phyloP scores from a whole-genome alignment of 2,888 invertebrate species.

The Amphipoea lucens region DNA sequence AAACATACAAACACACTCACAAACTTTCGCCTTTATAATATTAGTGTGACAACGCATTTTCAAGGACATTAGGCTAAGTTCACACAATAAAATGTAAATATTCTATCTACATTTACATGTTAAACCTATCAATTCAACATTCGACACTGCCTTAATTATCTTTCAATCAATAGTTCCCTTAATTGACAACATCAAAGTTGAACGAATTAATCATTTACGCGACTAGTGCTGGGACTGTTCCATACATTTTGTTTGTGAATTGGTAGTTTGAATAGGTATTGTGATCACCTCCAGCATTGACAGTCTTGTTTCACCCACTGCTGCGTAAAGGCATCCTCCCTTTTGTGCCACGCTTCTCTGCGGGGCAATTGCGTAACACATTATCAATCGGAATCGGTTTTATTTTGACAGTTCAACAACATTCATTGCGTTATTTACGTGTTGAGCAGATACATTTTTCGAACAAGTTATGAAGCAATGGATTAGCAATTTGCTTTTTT shows the following conservation, averaged over 20 bases:
- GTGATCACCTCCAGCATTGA: not conserved
- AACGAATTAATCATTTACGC: conserved; percentile 45
- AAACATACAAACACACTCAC: too few species aligned
- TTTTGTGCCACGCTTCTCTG: too few species aligned
- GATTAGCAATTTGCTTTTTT: too few species aligned
- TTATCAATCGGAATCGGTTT: too few species aligned
- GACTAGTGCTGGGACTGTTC: conserved; percentile 29
- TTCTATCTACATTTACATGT: conserved; percentile 36
- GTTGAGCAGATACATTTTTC: too few species aligned
- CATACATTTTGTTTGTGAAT: not conserved
- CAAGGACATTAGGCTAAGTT: not conserved
- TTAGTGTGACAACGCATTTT: not conserved
- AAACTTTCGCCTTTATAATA: too few species aligned
- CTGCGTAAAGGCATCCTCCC: not conserved
- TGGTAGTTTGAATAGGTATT: not conserved
- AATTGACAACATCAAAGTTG: conserved; percentile 56
- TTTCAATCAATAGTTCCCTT: conserved; percentile 50
- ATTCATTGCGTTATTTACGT: too few species aligned
- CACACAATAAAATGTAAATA: conserved; percentile 26
- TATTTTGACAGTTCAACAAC: too few species aligned
- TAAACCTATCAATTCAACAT: conserved; percentile 28
- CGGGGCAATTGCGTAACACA: too few species aligned
- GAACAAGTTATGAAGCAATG: too few species aligned
- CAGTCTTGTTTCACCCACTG: not conserved
- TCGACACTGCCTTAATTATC: conserved; percentile 41